Evolutionary conservation across 2,797 vertebrate genomes (phyloP), one percentile per base, ranked within the genome.

Genomic region (Chlorospingus semifuscus): DNA sequence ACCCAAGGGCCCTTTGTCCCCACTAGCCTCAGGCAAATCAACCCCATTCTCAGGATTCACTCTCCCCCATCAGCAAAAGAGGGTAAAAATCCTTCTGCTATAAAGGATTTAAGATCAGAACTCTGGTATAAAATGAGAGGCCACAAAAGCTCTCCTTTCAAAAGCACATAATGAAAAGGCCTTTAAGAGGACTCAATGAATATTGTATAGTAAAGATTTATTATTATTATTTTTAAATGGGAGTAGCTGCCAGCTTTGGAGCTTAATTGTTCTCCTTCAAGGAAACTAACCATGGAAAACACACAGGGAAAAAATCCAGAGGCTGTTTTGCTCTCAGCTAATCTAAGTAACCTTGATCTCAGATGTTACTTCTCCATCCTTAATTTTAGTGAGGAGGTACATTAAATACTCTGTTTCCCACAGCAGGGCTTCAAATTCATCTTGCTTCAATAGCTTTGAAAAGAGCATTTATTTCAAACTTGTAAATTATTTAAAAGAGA

Each of bases 401-500:
- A 72, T 70, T 83, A 94, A 92, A 80, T 32, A 63, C 32, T 5
- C 41, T 23, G 32, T 64, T 91, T 72, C 66, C 69, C 44, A 65
- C 34, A 55, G 69, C 70, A 84, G 72, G 72, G 76, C 91, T 82
- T 83, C 87, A 53, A 83, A 91, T 65, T 59, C 94, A 59, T 8
- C 85, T 88, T 74, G 79, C 87, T 86, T 74, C 83, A 74, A 29
- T 53, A 76, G 56, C 77, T 86, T 39, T 70, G 56, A 94, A 94
- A 94, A 90, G 87, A 79, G 56, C 87, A 74, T 70, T 94, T 94
- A 49, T 84, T 89, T 82, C 94, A 46, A 83, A 91, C 63, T 74
- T 39, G 80, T 95, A 87, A 94, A 96, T 90, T 14, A 94, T 94
- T 96, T 90, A 93, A 83, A 91, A 90, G 93, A 90, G 65, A 95